Evolutionary conservation across 2,113 vertebrate genomes (phyloP).

Genomic region (Laticauda laticaudata): DNA sequence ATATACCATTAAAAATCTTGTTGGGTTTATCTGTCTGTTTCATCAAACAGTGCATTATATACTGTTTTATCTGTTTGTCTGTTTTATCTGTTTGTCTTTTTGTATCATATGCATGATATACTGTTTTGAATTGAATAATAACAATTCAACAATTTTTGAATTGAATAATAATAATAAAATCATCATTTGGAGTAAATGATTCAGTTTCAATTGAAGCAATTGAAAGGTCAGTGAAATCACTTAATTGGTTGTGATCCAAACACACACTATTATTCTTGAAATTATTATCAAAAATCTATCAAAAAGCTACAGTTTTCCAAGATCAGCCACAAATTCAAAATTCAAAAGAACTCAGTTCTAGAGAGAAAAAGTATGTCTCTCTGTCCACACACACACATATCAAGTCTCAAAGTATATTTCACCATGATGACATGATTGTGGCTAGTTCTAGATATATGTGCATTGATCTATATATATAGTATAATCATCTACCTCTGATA

Average conservation of each 20-base stretch:
- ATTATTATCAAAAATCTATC: background rate
- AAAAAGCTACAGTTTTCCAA: background rate
- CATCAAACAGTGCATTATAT: background rate
- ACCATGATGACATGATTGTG: background rate
- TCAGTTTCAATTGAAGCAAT: background rate
- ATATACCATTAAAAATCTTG: background rate
- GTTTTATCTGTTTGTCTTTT: background rate
- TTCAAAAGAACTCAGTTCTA: background rate
- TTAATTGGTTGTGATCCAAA: background rate
- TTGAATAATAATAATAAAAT: background rate
- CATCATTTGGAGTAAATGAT: background rate
- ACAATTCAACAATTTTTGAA: background rate
- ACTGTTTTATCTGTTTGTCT: background rate
- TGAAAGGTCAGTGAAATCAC: background rate
- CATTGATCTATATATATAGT: background rate
- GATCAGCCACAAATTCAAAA: background rate
- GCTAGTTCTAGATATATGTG: background rate
- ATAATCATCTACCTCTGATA: background rate
- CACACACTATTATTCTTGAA: background rate
- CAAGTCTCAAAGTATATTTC: background rate
- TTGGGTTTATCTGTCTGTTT: background rate
- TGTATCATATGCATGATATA: background rate
- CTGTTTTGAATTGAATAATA: background rate
- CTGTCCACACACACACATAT: too few relatives aligned
- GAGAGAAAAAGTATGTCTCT: background rate